These are phyloP conservation scores for Scylla paramamosain DNA, from an alignment of 1,140 invertebrate genomes.

Conservation along the genomic window DNA sequence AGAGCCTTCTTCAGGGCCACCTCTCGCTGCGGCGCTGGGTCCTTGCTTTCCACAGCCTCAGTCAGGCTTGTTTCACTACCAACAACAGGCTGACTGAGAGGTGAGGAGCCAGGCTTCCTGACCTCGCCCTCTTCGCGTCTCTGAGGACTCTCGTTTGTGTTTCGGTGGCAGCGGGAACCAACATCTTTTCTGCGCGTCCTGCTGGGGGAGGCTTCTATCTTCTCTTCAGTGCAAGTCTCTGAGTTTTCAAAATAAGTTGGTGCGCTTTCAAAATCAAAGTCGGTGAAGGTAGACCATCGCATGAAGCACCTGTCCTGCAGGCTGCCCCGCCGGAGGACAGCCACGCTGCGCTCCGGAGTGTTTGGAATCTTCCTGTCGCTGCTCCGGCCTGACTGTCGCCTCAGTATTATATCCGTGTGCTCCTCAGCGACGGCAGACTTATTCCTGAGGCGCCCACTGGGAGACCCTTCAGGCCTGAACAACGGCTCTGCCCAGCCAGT, in stretches of 20 bases:
- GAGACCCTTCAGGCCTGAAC: neutral
- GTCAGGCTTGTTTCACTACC: neutral
- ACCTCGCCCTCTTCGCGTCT: neutral
- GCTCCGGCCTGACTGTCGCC: neutral
- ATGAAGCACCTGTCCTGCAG: constrained; percentile 17
- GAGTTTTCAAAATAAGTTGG: neutral
- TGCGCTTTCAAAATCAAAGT: neutral
- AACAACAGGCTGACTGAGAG: neutral
- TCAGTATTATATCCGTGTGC: neutral
- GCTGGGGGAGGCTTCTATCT: neutral
- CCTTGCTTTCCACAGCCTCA: neutral
- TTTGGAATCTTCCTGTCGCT: constrained; percentile 40
- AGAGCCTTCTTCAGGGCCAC: neutral
- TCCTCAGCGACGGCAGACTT: neutral
- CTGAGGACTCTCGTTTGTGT: neutral
- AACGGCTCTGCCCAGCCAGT: neutral
- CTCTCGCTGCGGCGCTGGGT: neutral
- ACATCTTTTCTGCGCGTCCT: neutral
- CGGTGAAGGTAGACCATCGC: constrained; percentile 33
- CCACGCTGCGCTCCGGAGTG: constrained; percentile 47
- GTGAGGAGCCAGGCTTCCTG: neutral
- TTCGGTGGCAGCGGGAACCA: neutral
- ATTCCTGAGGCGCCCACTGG: neutral
- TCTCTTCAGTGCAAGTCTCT: neutral
- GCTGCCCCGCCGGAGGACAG: constrained; percentile 37